These are phyloP conservation scores for Oegoconia quadripuncta DNA, from an alignment of 2,888 invertebrate species.

Conservation along the genomic window DNA sequence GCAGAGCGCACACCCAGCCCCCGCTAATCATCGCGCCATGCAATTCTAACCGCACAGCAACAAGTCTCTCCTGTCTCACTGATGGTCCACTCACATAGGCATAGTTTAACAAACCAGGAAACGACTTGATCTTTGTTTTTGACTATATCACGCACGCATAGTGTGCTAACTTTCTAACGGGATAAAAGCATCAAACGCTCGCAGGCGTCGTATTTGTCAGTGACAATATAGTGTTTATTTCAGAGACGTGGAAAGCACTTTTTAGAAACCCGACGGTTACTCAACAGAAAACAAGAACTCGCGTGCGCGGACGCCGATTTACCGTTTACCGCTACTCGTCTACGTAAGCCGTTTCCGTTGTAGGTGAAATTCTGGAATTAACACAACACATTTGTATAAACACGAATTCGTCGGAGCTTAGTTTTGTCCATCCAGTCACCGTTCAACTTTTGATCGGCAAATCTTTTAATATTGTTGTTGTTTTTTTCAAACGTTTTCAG, in stretches of 20 bases:
- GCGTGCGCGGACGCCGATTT: conserved; percentile 70
- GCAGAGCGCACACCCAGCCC: conserved; percentile 93
- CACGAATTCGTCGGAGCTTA: conserved; percentile 45
- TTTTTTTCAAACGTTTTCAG: conserved; percentile 23
- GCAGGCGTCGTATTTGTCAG: conserved; percentile 27
- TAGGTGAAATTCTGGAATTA: conserved; percentile 74
- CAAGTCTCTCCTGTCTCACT: conserved; percentile 29
- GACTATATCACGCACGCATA: neutral
- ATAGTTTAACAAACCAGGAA: neutral
- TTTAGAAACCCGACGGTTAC: conserved; percentile 72
- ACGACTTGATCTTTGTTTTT: neutral
- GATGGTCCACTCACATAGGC: conserved; percentile 29
- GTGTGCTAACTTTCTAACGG: conserved; percentile 60
- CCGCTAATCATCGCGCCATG: conserved; percentile 76
- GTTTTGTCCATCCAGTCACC: conserved; percentile 33
- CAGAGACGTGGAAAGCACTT: conserved; percentile 53
- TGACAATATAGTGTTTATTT: conserved; percentile 34
- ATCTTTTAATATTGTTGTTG: conserved; percentile 37
- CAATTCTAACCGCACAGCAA: conserved; percentile 38
- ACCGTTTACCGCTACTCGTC: conserved; percentile 70
- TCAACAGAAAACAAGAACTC: conserved; percentile 58
- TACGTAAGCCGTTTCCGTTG: conserved; percentile 75
- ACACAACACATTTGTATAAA: conserved; percentile 55
- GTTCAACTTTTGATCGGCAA: conserved; percentile 32
- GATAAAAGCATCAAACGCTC: conserved; percentile 41